Evolutionary conservation across 1,140 invertebrate species (phyloP).

Genomic region (Zeugodacus cucurbitae): DNA sequence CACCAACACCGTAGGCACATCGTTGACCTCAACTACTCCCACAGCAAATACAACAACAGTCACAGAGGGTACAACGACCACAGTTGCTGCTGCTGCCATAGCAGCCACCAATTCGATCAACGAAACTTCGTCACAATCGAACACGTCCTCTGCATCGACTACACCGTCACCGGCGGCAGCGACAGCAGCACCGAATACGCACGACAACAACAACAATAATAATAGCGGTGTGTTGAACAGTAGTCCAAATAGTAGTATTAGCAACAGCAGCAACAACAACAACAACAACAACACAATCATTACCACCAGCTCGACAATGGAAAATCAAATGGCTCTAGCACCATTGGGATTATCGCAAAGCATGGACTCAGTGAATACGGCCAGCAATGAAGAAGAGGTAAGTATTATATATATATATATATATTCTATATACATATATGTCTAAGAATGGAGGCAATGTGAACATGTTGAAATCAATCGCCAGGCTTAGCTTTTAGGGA

Average conservation of each 20-base stretch:
- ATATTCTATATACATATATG: too few relatives aligned
- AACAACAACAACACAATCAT: conserved; percentile 49
- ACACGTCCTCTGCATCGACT: conserved; percentile 57
- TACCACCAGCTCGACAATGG: conserved; percentile 57
- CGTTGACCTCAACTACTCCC: conserved; percentile 5
- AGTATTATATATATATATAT: conserved; percentile 62
- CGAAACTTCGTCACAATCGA: conserved; percentile 52
- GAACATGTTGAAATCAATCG: too few relatives aligned
- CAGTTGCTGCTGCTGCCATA: conserved; percentile 45
- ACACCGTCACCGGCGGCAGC: conserved; percentile 58
- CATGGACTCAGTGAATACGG: conserved; percentile 93
- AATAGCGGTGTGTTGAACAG: conserved; percentile 49
- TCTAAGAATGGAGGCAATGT: too few relatives aligned
- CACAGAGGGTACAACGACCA: conserved; percentile 42
- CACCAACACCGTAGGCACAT: not conserved
- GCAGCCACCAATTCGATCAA: conserved; percentile 53
- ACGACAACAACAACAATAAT: conserved; percentile 35
- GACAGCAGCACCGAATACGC: conserved; percentile 10
- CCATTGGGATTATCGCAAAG: conserved; percentile 77
- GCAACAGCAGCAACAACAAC: conserved; percentile 52
- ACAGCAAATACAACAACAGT: conserved; percentile 17
- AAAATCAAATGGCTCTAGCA: conserved; percentile 64
- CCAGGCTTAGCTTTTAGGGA: too few relatives aligned
- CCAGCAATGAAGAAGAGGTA: conserved; percentile 91
- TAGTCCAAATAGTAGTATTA: conserved; percentile 55